These are phyloP conservation scores for Urocyon cinereoargenteus DNA, from an alignment of 2,797 vertebrate genomes.

Conservation along the genomic window DNA sequence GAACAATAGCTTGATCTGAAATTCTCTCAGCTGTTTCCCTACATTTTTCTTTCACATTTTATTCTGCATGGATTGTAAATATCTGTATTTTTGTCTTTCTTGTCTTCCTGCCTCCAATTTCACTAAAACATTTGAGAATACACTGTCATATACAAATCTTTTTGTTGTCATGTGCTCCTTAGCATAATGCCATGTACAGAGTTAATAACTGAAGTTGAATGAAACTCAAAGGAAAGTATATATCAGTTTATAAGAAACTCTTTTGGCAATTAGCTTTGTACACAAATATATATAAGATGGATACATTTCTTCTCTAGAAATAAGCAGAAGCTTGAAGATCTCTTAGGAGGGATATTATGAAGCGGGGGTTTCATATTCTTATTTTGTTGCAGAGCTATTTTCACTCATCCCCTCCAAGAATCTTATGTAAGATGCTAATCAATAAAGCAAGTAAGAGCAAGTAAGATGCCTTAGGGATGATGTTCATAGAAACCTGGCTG, in stretches of 20 bases:
- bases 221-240: neutral
- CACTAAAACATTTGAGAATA: constrained; percentile 28
- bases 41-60: neutral
- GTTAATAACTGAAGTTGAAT: neutral
- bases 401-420: neutral
- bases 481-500: neutral
- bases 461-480: neutral
- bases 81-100: constrained; percentile 35
- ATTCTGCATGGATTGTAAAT: neutral
- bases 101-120: neutral
- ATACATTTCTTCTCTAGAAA: constrained; percentile 31
- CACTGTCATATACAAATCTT: neutral
- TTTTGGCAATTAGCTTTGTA: neutral
- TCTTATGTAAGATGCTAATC: neutral
- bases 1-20: neutral
- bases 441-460: neutral
- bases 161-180: neutral
- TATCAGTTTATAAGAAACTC: constrained; percentile 10
- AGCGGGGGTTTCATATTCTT: neutral
- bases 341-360: neutral
- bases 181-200: neutral
- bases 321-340: neutral
- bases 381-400: neutral
- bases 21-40: neutral
- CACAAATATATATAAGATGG: neutral